These are phyloP conservation scores for Sebastes cheni DNA, from an alignment of 2,797 vertebrate genomes.

Conservation along the genomic window DNA sequence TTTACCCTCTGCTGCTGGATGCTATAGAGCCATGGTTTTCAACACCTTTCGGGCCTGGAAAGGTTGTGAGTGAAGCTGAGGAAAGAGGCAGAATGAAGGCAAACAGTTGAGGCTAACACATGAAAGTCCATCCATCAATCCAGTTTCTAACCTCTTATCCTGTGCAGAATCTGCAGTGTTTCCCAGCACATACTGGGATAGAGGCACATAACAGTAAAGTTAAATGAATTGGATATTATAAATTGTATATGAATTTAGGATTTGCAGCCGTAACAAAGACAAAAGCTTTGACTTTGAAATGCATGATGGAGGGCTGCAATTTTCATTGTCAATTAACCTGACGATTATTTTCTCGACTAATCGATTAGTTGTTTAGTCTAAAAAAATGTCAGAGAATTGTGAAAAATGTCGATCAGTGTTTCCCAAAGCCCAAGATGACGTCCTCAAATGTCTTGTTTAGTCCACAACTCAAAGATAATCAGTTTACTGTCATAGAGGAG, in stretches of 20 bases:
- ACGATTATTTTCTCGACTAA: no score
- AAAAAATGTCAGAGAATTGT: no score
- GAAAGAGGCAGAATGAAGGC: neutral
- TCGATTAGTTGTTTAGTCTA: no score
- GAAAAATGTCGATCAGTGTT: no score
- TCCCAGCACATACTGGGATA: neutral
- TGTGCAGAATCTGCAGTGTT: neutral
- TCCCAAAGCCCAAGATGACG: no score
- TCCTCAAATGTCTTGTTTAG: no score
- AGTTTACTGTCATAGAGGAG: no score
- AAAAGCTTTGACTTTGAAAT: neutral
- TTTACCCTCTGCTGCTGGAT: slow-evolving; percentile 46
- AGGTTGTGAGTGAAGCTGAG: slow-evolving; percentile 10
- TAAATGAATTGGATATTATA: neutral
- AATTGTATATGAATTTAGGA: neutral
- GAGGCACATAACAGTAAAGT: neutral
- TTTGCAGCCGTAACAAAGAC: neutral
- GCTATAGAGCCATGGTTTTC: slow-evolving; percentile 32
- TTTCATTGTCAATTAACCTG: no score
- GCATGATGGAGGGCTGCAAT: neutral
- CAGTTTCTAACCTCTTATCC: neutral
- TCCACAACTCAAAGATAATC: no score
- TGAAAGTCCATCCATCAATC: slow-evolving; percentile 7
- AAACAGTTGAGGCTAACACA: slow-evolving; percentile 2
- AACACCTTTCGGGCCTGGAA: slow-evolving; percentile 22